Evolutionary conservation across 1,140 invertebrate species (phyloP).

Genomic region (Hormaphis cornu): DNA sequence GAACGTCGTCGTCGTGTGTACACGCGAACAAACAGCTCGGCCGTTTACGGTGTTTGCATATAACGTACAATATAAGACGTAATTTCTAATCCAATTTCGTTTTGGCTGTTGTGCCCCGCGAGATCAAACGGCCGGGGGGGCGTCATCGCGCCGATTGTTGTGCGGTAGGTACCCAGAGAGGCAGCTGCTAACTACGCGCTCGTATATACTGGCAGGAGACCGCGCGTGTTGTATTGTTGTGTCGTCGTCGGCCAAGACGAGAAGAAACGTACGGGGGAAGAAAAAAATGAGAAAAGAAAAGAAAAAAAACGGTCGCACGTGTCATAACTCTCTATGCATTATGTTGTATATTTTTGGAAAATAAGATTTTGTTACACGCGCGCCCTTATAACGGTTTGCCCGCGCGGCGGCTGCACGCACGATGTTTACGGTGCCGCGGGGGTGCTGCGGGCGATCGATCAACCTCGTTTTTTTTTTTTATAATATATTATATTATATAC

Average conservation of each 20-base stretch:
- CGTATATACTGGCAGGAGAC: too few species aligned
- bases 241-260: too few species aligned
- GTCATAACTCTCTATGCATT: too few species aligned
- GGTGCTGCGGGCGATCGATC: slow-evolving; percentile 17
- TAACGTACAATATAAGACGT: slow-evolving; percentile 14
- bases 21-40: too few species aligned
- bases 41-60: slow-evolving; percentile 32
- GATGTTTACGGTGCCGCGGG: too few species aligned
- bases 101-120: slow-evolving; percentile 17
- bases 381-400: slow-evolving; percentile 13
- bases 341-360: slow-evolving; percentile 1
- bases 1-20: not conserved
- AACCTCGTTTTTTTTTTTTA: slow-evolving; percentile 4
- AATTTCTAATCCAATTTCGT: slow-evolving; percentile 32
- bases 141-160: slow-evolving; percentile 28
- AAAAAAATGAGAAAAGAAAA: not conserved
- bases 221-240: not conserved
- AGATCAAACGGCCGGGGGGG: slow-evolving; percentile 24
- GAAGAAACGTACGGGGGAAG: not conserved
- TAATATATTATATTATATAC: too few species aligned
- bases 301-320: slow-evolving; percentile 26
- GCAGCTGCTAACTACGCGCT: too few species aligned
- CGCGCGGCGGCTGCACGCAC: too few species aligned
- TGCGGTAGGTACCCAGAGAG: not conserved
- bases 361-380: slow-evolving; percentile 11